A percentile compares a stretch with the other conserved stretches of the same genome.
Evolutionary conservation across 92 coral and sea anemone genomes (phyloP).

Genomic region (Porites rus): DNA sequence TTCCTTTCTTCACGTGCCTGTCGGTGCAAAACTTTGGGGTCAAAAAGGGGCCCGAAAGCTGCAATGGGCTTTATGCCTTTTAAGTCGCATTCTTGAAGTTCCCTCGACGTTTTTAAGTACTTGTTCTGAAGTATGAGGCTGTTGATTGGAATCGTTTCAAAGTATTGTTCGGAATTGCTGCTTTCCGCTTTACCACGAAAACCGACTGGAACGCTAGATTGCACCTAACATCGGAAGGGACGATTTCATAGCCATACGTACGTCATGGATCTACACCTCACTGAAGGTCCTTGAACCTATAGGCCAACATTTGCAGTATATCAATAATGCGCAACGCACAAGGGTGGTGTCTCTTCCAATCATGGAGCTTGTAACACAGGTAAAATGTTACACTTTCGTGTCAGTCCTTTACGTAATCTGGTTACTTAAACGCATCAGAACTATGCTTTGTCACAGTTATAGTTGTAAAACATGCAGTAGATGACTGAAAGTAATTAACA

Average conservation of each 20-base stretch:
- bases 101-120: neutral
- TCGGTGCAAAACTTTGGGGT: constrained; percentile 4
- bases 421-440: too few relatives aligned
- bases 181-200: neutral
- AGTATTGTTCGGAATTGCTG: neutral
- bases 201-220: neutral
- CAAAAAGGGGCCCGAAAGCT: neutral
- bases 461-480: too few relatives aligned
- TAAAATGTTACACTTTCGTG: too few relatives aligned
- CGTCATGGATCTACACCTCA: too few relatives aligned
- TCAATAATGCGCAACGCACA: too few relatives aligned
- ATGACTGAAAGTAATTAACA: too few relatives aligned
- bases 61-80: neutral
- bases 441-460: too few relatives aligned
- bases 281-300: too few relatives aligned
- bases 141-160: neutral
- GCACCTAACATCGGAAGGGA: neutral
- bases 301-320: too few relatives aligned
- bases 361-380: too few relatives aligned
- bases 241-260: neutral
- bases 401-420: too few relatives aligned
- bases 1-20: neutral
- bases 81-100: constrained; percentile 3
- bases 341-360: too few relatives aligned
- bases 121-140: neutral